phyloP scores from a whole-genome alignment of 2,797 vertebrate genomes.

The Rousettus madagascariensis region DNA sequence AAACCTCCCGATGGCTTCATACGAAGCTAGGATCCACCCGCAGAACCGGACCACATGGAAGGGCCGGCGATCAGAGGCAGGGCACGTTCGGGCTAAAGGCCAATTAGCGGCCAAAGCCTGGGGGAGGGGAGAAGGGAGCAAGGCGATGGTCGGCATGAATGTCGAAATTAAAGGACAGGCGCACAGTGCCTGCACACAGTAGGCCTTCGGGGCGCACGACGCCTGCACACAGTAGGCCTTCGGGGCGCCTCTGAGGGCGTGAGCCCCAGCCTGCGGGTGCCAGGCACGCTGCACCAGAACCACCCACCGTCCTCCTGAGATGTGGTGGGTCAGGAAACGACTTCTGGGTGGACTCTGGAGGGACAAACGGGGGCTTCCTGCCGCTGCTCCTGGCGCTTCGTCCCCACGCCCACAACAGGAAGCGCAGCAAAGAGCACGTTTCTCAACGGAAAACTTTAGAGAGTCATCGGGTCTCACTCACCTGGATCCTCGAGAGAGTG shows the following conservation, averaged over 20 bases:
- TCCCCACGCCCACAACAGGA: neutral
- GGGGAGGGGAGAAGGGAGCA: too few relatives aligned
- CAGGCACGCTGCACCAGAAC: too few relatives aligned
- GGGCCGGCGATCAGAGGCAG: neutral
- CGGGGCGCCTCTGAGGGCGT: neutral
- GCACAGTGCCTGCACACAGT: rapidly evolving
- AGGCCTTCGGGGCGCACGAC: neutral
- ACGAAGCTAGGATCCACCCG: neutral
- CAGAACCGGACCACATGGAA: neutral
- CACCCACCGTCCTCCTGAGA: neutral
- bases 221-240: neutral
- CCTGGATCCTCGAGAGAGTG: slow-evolving; percentile 96
- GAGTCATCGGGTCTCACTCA: slow-evolving; percentile 76
- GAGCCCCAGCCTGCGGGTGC: too few relatives aligned
- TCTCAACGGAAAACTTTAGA: neutral
- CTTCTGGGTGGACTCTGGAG: neutral
- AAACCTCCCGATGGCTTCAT: neutral
- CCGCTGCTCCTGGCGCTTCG: neutral
- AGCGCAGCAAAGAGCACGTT: neutral
- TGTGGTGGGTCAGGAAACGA: neutral
- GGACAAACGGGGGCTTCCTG: too few relatives aligned
- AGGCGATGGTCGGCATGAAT: neutral
- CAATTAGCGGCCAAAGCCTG: too few relatives aligned
- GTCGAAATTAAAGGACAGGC: neutral
- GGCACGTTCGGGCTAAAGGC: neutral